Base-by-base conservation (phyloP, 2,113 vertebrate genomes). In the Corapipo altera region DNA sequence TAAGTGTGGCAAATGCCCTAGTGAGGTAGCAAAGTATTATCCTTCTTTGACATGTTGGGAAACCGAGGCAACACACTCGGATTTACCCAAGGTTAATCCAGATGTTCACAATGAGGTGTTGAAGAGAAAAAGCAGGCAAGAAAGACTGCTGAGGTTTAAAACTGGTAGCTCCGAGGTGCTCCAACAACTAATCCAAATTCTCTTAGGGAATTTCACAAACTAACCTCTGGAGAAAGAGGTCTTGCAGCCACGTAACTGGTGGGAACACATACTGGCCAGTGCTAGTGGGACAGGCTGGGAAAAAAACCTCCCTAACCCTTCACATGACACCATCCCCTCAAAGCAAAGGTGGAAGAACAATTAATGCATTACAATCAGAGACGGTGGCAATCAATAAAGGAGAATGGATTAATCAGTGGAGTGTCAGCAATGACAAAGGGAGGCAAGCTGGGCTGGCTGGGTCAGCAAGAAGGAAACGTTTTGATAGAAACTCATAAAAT, bases 81-180 rank as follows among this genome's bases (percentile, higher is more conserved):
- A 85, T 85, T 82, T 93, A 39, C 41, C 70, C 73, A 82, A 82
- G 85, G 81, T 95, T 92, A 94, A 91, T 82, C 66, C 65, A 72
- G 48, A 80, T 72, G 41, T 84, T 95, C 75, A 71, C 62, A 76
- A 35, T 0, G 24, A 89, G 26, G 27, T 1, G 1, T 46, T 57
- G 21, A 78, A 93, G 43, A 61, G 76, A 88, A 85, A 82, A 77
- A 48, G 33, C 33, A 59, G 48, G 14, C 12, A 64, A 88, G 64
- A 41, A 90, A 83, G 30, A 67, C 10, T 5, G 14, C 19, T 13
- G 20, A 71, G 43, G 62, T 51, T 69, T 54, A 80, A 46, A 19
- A 71, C 33, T 86, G 44, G 10, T 2, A 39, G 22, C 33, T 85
- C 41, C 27, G 61, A 70, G 16, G 24, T 8, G 6, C n/a, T 92